Conservation (phyloP, 1,140 invertebrate genomes). For the Drosophila cardini region DNA sequence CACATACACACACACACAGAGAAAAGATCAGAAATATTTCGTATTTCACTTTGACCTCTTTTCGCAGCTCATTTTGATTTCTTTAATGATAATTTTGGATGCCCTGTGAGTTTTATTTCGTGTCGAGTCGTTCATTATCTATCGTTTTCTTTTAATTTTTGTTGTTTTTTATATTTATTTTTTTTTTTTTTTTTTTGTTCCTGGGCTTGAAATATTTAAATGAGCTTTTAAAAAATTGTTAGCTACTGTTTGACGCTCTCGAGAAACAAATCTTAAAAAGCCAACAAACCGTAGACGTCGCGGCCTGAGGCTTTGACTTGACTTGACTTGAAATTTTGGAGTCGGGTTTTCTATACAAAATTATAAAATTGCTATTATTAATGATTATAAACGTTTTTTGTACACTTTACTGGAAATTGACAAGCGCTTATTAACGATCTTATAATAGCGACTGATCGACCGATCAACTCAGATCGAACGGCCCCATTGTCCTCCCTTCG, state of each 20-base stretch:
- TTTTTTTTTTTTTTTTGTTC: constrained; percentile 8
- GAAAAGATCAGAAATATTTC: not conserved
- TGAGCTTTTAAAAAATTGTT: constrained; percentile 75
- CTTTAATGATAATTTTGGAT: constrained; percentile 24
- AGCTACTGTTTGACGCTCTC: constrained; percentile 80
- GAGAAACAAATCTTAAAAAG: constrained; percentile 29
- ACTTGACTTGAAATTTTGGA: constrained; percentile 6
- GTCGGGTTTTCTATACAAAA: constrained; percentile 64
- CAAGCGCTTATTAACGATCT: constrained; percentile 83
- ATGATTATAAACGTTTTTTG: constrained; percentile 83
- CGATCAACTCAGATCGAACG: constrained; percentile 60
- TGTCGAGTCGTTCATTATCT: constrained; percentile 42
- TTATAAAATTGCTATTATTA: constrained; percentile 83
- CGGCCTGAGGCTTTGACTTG: constrained; percentile 25
- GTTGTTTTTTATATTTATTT: not conserved
- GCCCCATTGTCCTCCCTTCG: constrained; percentile 54
- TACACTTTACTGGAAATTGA: constrained; percentile 76
- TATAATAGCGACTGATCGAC: constrained; percentile 76
- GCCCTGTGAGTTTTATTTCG: not conserved
- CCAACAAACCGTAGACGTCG: constrained; percentile 10
- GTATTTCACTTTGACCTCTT: constrained; percentile 31
- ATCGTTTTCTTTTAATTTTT: constrained; percentile 15
- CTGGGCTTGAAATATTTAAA: constrained; percentile 57
- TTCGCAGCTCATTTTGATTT: constrained; percentile 37
- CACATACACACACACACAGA: too few species aligned